phyloP scores from a whole-genome alignment of 2,888 invertebrate genomes.

The Aspidiotus destructor region DNA sequence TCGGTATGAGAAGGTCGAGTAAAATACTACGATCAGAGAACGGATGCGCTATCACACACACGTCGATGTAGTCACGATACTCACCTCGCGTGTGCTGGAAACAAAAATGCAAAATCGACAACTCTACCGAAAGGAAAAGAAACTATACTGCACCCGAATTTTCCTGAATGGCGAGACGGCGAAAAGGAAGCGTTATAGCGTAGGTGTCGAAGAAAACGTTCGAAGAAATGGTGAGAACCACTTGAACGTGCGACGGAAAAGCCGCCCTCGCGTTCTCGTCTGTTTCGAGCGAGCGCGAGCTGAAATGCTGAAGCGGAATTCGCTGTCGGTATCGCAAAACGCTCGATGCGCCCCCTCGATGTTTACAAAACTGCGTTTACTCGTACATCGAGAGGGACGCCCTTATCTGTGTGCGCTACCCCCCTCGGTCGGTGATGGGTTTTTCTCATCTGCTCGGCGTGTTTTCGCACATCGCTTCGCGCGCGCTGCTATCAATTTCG shows the following conservation, averaged over 20 bases:
- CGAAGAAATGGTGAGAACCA: conserved; percentile 11
- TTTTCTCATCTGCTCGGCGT: neutral
- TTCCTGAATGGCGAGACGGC: neutral
- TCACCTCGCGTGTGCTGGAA: neutral
- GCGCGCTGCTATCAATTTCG: neutral
- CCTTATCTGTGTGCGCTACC: neutral
- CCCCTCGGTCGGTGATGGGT: neutral
- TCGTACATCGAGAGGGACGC: neutral
- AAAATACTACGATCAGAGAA: neutral
- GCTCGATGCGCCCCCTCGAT: neutral
- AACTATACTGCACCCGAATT: neutral
- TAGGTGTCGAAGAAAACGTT: neutral
- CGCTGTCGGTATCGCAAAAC: neutral
- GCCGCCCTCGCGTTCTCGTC: conserved; percentile 21
- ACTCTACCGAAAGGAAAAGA: neutral
- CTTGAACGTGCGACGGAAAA: conserved; percentile 20
- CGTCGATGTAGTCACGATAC: neutral
- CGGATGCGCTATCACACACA: neutral
- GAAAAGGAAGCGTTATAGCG: neutral
- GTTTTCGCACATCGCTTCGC: neutral
- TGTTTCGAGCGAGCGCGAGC: conserved; percentile 9
- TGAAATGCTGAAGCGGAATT: conserved; percentile 8
- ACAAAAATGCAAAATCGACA: neutral
- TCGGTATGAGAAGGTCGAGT: neutral
- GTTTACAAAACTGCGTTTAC: conserved; percentile 16